A percentile compares a stretch with the other conserved stretches of the same genome.
These are phyloP conservation scores for Phocoena sinus DNA, from an alignment of 2,113 vertebrate genomes.

Conservation along the genomic window DNA sequence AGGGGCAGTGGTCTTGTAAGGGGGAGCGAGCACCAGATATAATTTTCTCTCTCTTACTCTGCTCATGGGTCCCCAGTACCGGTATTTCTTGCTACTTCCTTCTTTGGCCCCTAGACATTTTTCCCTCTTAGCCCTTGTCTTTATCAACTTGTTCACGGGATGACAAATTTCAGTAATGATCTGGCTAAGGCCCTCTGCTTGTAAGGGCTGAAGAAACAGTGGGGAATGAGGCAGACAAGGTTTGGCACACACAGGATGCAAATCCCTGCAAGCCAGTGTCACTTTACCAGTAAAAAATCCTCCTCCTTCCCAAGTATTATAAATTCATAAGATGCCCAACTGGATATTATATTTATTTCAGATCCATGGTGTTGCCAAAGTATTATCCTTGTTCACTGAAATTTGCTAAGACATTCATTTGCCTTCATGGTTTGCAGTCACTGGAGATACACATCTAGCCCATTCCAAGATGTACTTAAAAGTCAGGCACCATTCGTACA, in stretches of 20 bases:
- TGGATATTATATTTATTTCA: background rate
- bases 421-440: background rate
- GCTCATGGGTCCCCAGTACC: background rate
- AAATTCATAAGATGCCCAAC: background rate
- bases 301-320: background rate
- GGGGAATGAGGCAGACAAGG: background rate
- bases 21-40: background rate
- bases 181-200: background rate
- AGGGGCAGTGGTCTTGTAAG: background rate
- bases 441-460: background rate
- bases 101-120: background rate
- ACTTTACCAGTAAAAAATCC: background rate
- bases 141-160: background rate
- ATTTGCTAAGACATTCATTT: background rate
- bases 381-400: background rate
- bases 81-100: background rate
- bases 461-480: background rate
- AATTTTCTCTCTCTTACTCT: background rate
- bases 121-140: background rate
- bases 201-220: background rate
- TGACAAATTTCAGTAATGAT: background rate
- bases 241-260: background rate
- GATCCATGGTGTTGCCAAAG: background rate
- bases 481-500: background rate
- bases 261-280: background rate